A percentile compares a stretch with the other conserved stretches of the same genome.
Conservation (phyloP, 2,113 vertebrate species). For the Eublepharis macularius region DNA sequence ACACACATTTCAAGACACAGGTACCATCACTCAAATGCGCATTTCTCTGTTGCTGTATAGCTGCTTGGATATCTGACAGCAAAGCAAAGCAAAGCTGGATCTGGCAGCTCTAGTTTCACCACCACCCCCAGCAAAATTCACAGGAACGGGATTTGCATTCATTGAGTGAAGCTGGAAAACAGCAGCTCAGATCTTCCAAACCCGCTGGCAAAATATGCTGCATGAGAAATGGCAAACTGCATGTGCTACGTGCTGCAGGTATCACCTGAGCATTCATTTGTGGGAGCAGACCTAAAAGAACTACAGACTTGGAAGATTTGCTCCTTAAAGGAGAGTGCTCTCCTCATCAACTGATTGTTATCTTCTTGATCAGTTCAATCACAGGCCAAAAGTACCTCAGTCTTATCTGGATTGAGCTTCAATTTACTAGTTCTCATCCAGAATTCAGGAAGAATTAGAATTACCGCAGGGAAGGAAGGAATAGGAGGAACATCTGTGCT, state of each 20-base stretch:
- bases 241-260: neutral
- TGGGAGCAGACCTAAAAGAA: no score
- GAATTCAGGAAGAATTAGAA: no score
- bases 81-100: neutral
- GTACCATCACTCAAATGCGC: neutral
- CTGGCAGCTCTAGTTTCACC: conserved; percentile 10
- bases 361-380: no score
- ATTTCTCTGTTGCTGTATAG: neutral
- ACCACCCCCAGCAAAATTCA: neutral
- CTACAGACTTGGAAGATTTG: no score
- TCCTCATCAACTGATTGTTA: no score
- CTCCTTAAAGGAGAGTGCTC: no score
- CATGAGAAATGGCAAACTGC: neutral
- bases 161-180: neutral
- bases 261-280: no score
- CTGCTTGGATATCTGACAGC: conserved; percentile 33
- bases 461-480: no score
- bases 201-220: neutral
- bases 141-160: neutral
- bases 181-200: neutral
- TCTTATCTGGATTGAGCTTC: no score
- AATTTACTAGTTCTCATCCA: no score
- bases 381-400: no score
- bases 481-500: no score
- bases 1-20: conserved; percentile 20